These are phyloP conservation scores for Elephantulus edwardii DNA, from an alignment of 2,113 vertebrate genomes.

Conservation along the genomic window DNA sequence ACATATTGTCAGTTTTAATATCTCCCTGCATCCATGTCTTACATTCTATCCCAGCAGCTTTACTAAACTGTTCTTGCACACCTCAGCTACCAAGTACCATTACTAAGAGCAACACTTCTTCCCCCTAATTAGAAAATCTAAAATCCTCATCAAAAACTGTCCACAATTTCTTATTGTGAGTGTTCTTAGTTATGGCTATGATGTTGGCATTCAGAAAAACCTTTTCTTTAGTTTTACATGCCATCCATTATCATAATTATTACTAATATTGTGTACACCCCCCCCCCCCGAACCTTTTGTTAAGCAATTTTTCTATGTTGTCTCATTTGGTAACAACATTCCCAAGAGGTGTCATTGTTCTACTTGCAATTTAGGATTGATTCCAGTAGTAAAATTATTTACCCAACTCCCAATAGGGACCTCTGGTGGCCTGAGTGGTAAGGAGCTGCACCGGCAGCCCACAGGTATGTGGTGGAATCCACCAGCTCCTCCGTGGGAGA, in stretches of 20 bases:
- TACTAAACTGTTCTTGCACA: not conserved
- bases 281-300: not conserved
- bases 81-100: not conserved
- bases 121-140: not conserved
- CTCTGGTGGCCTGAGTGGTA: too few relatives aligned
- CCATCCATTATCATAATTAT: too few relatives aligned
- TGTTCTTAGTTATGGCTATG: not conserved
- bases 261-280: too few relatives aligned
- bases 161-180: not conserved
- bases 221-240: too few relatives aligned
- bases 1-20: rapidly evolving
- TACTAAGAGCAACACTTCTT: too few relatives aligned
- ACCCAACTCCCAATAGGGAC: too few relatives aligned
- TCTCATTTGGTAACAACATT: not conserved
- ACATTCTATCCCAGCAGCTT: not conserved
- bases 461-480: too few relatives aligned
- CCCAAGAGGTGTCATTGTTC: rapidly evolving
- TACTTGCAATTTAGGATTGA: not conserved
- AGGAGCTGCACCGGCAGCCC: too few relatives aligned
- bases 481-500: too few relatives aligned
- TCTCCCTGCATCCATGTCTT: rapidly evolving
- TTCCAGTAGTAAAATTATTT: not conserved
- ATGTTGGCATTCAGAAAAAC: not conserved
- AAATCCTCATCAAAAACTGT: not conserved
- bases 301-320: not conserved